Evolutionary conservation across 2,113 vertebrate genomes (phyloP), one percentile per base, ranked within the genome.

Genomic region (Paratilapia polleni): DNA sequence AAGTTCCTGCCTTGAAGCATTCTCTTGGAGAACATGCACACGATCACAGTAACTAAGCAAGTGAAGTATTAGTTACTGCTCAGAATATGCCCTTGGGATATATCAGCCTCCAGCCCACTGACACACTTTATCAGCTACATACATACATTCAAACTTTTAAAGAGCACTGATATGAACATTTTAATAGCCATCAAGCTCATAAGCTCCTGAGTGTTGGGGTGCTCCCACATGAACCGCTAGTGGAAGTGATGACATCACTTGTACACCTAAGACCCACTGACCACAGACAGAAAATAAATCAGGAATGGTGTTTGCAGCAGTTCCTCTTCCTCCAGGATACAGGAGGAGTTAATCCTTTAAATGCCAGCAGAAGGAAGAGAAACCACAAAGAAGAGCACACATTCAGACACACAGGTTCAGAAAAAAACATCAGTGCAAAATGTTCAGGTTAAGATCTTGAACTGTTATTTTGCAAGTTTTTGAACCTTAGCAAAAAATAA

Each of bases 1-100:
- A 86, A 90, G 80, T 20, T 74, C 85, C 82, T 81, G 80, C 85
- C 75, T 81, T 52, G 28, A 86, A 92, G 85, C 86, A 80, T 79
- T 24, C 31, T 66, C 28, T 59, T 9, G 41, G 47, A 85, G 87
- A 90, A 77, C 83, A 86, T 9, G 15, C 59, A 36, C 60, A 52
- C 64, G n/a, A 8, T 22, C 38, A 63, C 56, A 31, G 74, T 63
- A 80, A 61, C 68, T 56, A 24, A 14, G 56, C 26, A 1, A 6
- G 58, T 77, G 86, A 90, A 84, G 83, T 73, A 80, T 85, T 85
- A 64, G 58, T 60, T 75, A 60, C 34, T 22, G 87, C 82, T 84
- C 28, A 58, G 74, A 77, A 80, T 24, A 14, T 10, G 60, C 78
- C 80, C 75, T 13, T 0, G 38, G 75, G 86, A 82, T 49, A 84